These are phyloP conservation scores for Hymenochirus boettgeri DNA, from an alignment of 2,113 vertebrate species.

Conservation along the genomic window DNA sequence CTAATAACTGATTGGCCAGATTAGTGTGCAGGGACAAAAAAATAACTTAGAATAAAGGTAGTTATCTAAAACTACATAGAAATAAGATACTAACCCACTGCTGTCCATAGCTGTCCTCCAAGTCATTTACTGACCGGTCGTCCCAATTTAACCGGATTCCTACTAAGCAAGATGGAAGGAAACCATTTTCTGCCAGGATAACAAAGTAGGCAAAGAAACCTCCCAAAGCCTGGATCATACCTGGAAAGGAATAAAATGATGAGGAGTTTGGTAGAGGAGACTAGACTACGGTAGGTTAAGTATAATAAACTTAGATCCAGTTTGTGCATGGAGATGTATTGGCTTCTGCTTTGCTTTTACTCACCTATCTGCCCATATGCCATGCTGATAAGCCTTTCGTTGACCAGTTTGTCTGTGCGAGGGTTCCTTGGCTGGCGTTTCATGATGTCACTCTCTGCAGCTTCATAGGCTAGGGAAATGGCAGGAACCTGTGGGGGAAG, in stretches of 20 bases:
- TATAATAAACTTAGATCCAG: background rate
- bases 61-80: too few species aligned
- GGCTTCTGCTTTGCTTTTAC: background rate
- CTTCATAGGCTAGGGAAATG: constrained; percentile 70
- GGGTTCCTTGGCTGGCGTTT: constrained; percentile 70
- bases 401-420: constrained; percentile 66
- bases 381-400: constrained; percentile 72
- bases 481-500: constrained; percentile 64
- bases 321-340: background rate
- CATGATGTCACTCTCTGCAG: constrained; percentile 75
- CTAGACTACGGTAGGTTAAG: rapidly evolving
- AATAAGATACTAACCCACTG: constrained; percentile 82
- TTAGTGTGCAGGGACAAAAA: too few species aligned
- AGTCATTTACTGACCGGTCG: constrained; percentile 64
- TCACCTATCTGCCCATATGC: constrained; percentile 74
- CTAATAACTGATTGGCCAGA: too few species aligned
- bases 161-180: constrained; percentile 66
- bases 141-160: constrained; percentile 73
- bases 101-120: constrained; percentile 85
- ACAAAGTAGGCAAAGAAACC: constrained; percentile 83
- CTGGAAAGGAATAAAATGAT: constrained; percentile 52
- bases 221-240: constrained; percentile 88
- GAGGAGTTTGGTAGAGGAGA: background rate
- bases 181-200: constrained; percentile 79
- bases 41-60: too few species aligned